Evolutionary conservation across 2,113 vertebrate species (phyloP).

Genomic region (Corvus cornix): DNA sequence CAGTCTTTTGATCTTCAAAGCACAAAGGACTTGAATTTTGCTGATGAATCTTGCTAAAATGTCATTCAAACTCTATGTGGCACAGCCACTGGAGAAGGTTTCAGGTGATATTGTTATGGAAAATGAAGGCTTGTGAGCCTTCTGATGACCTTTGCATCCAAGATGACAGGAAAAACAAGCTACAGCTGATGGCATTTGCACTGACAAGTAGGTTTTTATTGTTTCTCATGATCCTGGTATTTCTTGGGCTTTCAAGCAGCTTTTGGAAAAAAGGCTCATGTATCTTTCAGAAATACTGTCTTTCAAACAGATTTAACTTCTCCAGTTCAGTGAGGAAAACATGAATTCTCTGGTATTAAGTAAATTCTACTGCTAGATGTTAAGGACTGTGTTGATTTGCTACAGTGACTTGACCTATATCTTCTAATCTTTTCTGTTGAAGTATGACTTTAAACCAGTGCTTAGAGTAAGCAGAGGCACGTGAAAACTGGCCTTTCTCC

Average conservation of each 20-base stretch:
- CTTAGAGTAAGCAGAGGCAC: background rate
- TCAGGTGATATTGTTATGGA: background rate
- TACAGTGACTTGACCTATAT: background rate
- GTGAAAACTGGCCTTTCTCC: background rate
- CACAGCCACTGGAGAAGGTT: background rate
- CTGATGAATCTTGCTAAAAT: slow-evolving; percentile 28
- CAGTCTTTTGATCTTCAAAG: slow-evolving; percentile 48
- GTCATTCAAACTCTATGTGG: background rate
- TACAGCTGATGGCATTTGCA: background rate
- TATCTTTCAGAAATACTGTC: background rate
- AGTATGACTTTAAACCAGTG: background rate
- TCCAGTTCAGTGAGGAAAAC: background rate
- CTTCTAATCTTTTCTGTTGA: background rate
- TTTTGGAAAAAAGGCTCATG: background rate
- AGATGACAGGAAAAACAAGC: slow-evolving; percentile 4
- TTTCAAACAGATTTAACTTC: background rate
- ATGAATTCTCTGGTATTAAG: background rate
- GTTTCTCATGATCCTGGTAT: background rate
- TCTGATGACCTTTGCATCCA: background rate
- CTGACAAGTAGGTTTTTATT: background rate
- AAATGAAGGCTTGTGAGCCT: background rate
- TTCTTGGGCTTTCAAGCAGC: background rate
- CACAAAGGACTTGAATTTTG: slow-evolving; percentile 23
- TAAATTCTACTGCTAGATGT: background rate
- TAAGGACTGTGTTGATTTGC: background rate